These are phyloP conservation scores for Hydrolagus colliei DNA, from an alignment of 2,797 vertebrate genomes.

Conservation along the genomic window DNA sequence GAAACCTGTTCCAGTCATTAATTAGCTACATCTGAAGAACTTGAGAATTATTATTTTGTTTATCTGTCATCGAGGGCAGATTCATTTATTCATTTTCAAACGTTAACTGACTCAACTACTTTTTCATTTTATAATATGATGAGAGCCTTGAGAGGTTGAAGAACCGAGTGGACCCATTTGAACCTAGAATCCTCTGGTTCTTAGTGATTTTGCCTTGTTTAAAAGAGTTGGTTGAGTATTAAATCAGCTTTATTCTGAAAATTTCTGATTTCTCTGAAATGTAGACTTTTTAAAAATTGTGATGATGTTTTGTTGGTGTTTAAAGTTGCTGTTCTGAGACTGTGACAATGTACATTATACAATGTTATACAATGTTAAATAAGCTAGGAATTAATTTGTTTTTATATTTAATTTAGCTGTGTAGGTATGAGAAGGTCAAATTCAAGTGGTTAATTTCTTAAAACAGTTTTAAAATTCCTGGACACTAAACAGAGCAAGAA, in stretches of 20 bases:
- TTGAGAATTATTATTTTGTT: no score
- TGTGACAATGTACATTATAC: not conserved
- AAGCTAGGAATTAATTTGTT: not conserved
- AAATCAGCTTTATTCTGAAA: not conserved
- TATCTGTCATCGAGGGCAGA: no score
- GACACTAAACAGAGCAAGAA: no score
- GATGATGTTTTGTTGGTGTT: not conserved
- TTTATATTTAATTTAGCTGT: not conserved
- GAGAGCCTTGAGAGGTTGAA: no score
- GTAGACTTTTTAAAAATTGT: not conserved
- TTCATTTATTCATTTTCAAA: no score
- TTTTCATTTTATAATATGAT: no score
- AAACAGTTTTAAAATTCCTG: not conserved
- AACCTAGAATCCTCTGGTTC: no score
- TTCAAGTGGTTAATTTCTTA: slow-evolving; percentile 1
- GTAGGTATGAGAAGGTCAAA: not conserved
- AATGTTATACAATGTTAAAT: not conserved
- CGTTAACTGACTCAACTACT: no score
- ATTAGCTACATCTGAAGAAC: no score
- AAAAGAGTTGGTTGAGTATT: not conserved
- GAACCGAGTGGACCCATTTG: no score
- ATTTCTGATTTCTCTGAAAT: not conserved
- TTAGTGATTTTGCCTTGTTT: no score
- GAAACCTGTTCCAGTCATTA: no score
- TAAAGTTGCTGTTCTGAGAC: not conserved